Evolutionary conservation across 1,140 invertebrate genomes (phyloP).

Genomic region (Drosophila nikananu): DNA sequence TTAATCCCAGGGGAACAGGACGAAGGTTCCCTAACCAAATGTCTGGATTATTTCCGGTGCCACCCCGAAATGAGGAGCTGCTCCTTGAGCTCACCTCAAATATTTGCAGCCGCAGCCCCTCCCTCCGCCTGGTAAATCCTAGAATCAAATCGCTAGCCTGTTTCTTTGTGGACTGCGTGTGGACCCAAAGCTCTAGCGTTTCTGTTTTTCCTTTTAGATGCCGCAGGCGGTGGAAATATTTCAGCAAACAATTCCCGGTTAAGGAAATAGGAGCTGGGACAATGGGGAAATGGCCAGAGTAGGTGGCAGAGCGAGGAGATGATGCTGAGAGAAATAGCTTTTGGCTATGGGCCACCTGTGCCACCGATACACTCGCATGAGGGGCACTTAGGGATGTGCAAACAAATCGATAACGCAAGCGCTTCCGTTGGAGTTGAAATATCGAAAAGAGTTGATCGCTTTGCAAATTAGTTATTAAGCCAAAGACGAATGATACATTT

Average conservation of each 20-base stretch:
- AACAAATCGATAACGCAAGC: not conserved
- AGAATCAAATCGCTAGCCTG: slow-evolving; percentile 26
- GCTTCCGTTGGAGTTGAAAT: too few relatives aligned
- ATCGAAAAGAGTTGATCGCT: too few relatives aligned
- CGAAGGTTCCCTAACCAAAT: not conserved
- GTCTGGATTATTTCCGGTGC: not conserved
- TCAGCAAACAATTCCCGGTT: slow-evolving; percentile 31
- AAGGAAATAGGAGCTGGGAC: slow-evolving; percentile 24
- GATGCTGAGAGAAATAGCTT: slow-evolving; percentile 27
- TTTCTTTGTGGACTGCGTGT: slow-evolving; percentile 39
- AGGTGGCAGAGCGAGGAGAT: not conserved
- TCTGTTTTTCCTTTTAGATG: slow-evolving; percentile 16
- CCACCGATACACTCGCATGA: slow-evolving; percentile 10
- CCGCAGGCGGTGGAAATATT: slow-evolving; percentile 48
- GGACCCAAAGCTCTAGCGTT: slow-evolving; percentile 26
- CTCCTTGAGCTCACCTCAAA: slow-evolving; percentile 24
- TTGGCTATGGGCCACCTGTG: slow-evolving; percentile 74
- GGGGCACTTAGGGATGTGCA: not conserved
- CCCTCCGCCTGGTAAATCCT: not conserved
- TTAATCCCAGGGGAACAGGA: slow-evolving; percentile 5
- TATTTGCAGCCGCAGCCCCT: slow-evolving; percentile 13
- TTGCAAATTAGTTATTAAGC: too few relatives aligned
- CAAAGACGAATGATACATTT: too few relatives aligned
- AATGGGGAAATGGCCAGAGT: not conserved
- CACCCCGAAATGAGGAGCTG: slow-evolving; percentile 4